These are phyloP conservation scores for Mormyrus iriodes DNA, from an alignment of 2,113 vertebrate species.

Conservation along the genomic window DNA sequence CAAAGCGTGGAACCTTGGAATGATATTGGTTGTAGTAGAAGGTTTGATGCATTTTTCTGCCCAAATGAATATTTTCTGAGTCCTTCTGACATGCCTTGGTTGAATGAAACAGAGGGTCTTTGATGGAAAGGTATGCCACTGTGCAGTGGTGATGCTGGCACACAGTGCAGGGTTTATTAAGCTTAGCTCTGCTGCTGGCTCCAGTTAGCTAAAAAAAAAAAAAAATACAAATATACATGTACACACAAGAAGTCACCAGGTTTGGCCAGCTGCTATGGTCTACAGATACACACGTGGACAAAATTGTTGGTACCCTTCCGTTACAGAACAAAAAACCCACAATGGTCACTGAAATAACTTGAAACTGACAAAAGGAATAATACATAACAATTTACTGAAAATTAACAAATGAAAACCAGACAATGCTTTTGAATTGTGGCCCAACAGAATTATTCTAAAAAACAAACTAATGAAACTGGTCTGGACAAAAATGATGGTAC, in stretches of 20 bases:
- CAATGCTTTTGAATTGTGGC: too few species aligned
- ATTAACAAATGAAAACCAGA: too few species aligned
- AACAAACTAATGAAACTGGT: too few species aligned
- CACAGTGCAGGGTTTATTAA: background rate
- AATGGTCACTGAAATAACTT: too few species aligned
- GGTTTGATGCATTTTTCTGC: background rate
- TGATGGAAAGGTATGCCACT: background rate
- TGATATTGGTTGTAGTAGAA: background rate
- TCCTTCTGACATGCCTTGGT: background rate
- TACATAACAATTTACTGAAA: too few species aligned
- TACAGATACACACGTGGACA: too few species aligned
- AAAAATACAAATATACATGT: background rate
- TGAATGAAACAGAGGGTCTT: constrained; percentile 3
- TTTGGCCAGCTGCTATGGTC: background rate
- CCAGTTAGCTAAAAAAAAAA: background rate
- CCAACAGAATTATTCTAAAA: too few species aligned
- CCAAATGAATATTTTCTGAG: background rate
- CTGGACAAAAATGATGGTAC: too few species aligned
- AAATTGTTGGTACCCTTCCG: too few species aligned
- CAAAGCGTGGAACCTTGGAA: background rate
- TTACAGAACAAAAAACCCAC: too few species aligned
- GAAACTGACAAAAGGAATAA: too few species aligned
- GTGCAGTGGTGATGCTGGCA: background rate
- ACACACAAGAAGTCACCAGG: background rate
- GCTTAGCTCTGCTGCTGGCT: background rate